A percentile compares a stretch with the other conserved stretches of the same genome.
Evolutionary conservation across 2,113 vertebrate genomes (phyloP).

Genomic region (Ceyx margarethae): DNA sequence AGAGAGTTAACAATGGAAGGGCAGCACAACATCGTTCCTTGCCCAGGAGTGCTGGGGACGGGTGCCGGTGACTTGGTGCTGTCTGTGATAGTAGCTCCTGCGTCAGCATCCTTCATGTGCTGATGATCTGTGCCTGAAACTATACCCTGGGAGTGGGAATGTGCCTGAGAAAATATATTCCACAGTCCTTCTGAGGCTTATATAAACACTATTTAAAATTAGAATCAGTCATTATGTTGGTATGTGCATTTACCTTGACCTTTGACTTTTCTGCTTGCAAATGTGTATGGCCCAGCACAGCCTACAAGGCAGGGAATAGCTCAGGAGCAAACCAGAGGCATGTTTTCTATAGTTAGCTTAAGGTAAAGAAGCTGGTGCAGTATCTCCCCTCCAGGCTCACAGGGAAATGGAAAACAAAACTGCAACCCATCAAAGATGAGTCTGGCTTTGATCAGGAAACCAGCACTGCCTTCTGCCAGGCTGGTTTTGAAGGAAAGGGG

Average conservation of each 20-base stretch:
- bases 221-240: constrained; percentile 49
- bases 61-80: not conserved
- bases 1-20: not conserved
- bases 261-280: constrained; percentile 18
- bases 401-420: not conserved
- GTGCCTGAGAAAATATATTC: constrained; percentile 42
- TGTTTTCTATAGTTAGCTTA: not conserved
- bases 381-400: constrained; percentile 16
- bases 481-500: not conserved
- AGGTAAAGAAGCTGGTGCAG: not conserved
- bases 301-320: not conserved
- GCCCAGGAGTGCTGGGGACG: accelerated
- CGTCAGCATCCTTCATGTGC: constrained; percentile 47
- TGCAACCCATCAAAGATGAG: not conserved
- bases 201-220: constrained; percentile 52
- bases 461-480: not conserved
- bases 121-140: constrained; percentile 53
- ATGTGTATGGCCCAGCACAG: not conserved
- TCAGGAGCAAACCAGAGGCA: not conserved
- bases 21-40: not conserved
- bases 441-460: not conserved
- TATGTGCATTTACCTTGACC: constrained; percentile 50
- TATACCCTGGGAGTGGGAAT: constrained; percentile 43
- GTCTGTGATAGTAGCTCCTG: not conserved
- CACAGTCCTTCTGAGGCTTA: constrained; percentile 22